Evolutionary conservation across 1,140 invertebrate species (phyloP).

Genomic region (Drosophila setifemur): DNA sequence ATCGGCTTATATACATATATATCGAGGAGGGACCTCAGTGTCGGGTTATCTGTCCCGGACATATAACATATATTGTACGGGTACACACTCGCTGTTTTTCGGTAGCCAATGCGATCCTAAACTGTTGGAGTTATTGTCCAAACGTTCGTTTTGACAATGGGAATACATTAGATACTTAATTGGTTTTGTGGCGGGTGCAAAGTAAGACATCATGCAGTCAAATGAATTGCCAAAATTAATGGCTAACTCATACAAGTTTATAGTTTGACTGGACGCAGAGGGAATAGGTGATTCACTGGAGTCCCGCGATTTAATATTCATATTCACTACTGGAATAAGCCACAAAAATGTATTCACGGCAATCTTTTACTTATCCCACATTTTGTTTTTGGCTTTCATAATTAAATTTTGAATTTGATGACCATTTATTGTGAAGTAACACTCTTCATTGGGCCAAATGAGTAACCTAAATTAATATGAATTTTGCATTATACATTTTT

Average conservation of each 20-base stretch:
- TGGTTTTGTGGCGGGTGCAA: background rate
- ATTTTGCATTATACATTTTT: too few relatives aligned
- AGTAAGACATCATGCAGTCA: constrained; percentile 1
- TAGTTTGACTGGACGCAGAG: too few relatives aligned
- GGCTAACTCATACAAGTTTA: background rate
- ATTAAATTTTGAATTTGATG: background rate
- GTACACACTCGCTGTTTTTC: too few relatives aligned
- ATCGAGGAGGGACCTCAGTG: background rate
- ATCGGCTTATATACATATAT: constrained; percentile 3
- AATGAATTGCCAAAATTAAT: background rate
- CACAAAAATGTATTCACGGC: too few relatives aligned
- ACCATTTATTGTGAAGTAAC: background rate
- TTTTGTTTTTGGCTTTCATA: too few relatives aligned
- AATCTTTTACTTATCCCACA: too few relatives aligned
- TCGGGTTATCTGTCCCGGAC: constrained; percentile 9
- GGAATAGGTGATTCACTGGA: background rate
- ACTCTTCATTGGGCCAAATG: background rate
- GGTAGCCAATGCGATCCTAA: constrained; percentile 3
- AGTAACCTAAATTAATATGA: background rate
- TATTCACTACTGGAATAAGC: too few relatives aligned
- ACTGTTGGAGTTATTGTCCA: constrained; percentile 5
- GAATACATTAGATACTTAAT: constrained; percentile 16
- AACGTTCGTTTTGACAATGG: constrained; percentile 1
- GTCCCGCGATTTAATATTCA: too few relatives aligned
- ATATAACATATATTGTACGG: background rate